Evolutionary conservation across 2,888 invertebrate genomes (phyloP).

Genomic region (Agrochola circellaris): DNA sequence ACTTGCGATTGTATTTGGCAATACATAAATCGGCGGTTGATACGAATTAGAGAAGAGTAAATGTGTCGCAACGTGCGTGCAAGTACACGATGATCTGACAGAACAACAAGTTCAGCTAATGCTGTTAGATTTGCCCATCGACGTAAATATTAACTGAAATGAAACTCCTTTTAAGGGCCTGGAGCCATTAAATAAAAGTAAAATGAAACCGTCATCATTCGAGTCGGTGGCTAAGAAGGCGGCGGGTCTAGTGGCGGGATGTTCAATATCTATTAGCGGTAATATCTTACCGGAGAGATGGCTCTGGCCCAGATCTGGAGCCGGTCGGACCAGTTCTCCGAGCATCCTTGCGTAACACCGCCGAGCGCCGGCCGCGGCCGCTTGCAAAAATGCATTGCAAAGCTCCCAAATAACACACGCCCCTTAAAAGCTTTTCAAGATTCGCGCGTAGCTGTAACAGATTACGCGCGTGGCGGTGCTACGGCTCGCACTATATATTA

Average conservation of each 20-base stretch:
- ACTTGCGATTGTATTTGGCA: conserved; percentile 58
- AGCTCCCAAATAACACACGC: conserved; percentile 84
- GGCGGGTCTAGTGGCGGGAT: conserved; percentile 74
- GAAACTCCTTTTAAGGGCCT: conserved; percentile 35
- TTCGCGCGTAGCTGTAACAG: conserved; percentile 78
- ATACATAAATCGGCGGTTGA: conserved; percentile 19
- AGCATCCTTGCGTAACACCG: conserved; percentile 87
- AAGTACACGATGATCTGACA: neutral
- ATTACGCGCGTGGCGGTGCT: conserved; percentile 75
- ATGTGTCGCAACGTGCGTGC: conserved; percentile 2
- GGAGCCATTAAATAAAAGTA: conserved; percentile 60
- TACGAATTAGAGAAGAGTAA: conserved; percentile 30
- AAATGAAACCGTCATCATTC: conserved; percentile 42
- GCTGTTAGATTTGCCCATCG: conserved; percentile 17
- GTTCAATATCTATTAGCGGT: conserved; percentile 88
- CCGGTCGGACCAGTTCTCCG: conserved; percentile 88
- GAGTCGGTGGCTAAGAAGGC: conserved; percentile 44
- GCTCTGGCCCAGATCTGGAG: conserved; percentile 88
- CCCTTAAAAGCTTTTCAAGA: conserved; percentile 86
- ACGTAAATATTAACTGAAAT: conserved; percentile 27
- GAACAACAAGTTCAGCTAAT: conserved; percentile 4
- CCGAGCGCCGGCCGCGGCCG: conserved; percentile 69
- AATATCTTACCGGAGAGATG: conserved; percentile 88
- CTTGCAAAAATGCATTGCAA: conserved; percentile 89
- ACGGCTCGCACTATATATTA: conserved; percentile 75